Evolutionary conservation across 2,113 vertebrate genomes (phyloP).

Genomic region (Sigmodon hispidus): DNA sequence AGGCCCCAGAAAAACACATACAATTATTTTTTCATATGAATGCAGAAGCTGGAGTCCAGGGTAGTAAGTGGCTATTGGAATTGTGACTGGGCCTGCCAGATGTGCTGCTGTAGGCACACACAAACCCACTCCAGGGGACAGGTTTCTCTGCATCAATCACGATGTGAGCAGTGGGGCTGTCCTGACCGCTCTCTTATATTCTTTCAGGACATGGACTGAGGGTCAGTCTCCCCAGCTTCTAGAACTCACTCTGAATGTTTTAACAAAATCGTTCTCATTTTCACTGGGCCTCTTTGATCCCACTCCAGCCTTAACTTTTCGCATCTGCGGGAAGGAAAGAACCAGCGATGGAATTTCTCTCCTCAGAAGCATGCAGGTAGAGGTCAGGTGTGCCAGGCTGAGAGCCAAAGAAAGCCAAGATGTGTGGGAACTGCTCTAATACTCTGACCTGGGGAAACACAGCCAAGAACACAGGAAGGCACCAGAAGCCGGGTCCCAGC

Average conservation of each 20-base stretch:
- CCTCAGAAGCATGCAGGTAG: neutral
- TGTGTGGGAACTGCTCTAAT: constrained; percentile 45
- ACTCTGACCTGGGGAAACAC: neutral
- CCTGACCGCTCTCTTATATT: neutral
- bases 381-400: constrained; percentile 44
- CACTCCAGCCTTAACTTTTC: neutral
- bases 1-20: neutral
- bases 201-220: no score
- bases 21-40: neutral
- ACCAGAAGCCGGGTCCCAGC: neutral
- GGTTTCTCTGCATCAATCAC: accelerated
- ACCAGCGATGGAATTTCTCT: neutral
- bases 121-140: neutral
- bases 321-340: constrained; percentile 21
- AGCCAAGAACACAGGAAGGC: neutral
- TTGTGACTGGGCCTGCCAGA: neutral
- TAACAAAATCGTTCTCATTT: constrained; percentile 9
- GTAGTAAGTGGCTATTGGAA: neutral
- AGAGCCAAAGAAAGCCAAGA: constrained; percentile 63
- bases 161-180: neutral
- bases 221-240: neutral
- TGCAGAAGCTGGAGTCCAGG: neutral
- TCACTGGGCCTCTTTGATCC: constrained; percentile 2
- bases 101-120: neutral
- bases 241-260: neutral